Evolutionary conservation across 2,888 invertebrate species (phyloP).

Genomic region (Lasioglossum pauxillum): DNA sequence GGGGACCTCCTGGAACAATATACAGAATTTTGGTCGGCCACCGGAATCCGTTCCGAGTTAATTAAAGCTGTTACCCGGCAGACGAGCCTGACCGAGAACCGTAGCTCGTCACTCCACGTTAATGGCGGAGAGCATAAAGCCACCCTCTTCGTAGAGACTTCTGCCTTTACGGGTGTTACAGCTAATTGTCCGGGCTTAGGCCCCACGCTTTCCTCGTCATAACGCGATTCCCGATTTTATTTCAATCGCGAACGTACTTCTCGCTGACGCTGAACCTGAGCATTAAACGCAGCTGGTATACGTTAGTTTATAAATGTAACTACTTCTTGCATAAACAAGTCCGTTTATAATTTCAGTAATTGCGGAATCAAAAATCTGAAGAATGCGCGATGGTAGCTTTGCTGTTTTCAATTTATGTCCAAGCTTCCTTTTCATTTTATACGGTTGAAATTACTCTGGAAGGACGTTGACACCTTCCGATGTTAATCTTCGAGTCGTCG

Average conservation of each 20-base stretch:
- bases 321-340: background rate
- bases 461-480: background rate
- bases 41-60: slow-evolving; percentile 24
- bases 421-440: background rate
- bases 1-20: slow-evolving; percentile 54
- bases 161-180: slow-evolving; percentile 1
- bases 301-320: background rate
- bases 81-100: background rate
- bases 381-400: too few relatives aligned
- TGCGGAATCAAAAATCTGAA: background rate
- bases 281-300: background rate
- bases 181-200: background rate
- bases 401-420: too few relatives aligned
- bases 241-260: background rate
- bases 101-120: background rate
- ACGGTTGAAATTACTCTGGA: background rate
- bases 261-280: background rate
- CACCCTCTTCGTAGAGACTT: slow-evolving; percentile 4
- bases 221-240: background rate
- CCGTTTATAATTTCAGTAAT: background rate
- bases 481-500: background rate
- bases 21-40: slow-evolving; percentile 39
- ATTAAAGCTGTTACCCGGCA: slow-evolving; percentile 34
- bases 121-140: slow-evolving; percentile 1
- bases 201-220: background rate